Percentiles rank a stretch among this genome's conserved stretches.
These are phyloP conservation scores for Progne subis DNA, from an alignment of 2,113 vertebrate species.

Conservation along the genomic window DNA sequence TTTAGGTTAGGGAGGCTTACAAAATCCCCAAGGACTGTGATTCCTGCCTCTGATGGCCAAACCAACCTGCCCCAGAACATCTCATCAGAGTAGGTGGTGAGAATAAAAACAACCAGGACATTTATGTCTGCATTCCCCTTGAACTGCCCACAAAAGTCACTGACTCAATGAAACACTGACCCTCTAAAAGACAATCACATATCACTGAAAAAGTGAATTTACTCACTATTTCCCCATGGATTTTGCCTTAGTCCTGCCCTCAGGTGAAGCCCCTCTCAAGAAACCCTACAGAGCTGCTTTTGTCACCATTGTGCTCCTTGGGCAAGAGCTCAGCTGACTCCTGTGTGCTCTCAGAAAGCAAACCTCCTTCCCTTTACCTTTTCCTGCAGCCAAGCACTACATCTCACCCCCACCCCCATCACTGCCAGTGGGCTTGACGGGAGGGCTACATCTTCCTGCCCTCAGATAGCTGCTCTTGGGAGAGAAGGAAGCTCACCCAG, in stretches of 20 bases:
- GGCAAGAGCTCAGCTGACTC: neutral
- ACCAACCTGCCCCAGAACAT: neutral
- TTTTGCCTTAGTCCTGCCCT: neutral
- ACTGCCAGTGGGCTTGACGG: neutral
- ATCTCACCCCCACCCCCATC: neutral
- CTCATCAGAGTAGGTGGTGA: neutral
- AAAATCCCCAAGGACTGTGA: neutral
- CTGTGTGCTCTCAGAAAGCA: neutral
- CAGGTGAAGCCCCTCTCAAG: neutral
- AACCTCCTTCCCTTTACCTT: neutral
- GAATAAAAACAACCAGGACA: neutral
- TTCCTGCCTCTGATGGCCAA: neutral
- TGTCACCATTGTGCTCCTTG: fast-evolving
- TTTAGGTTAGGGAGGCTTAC: neutral
- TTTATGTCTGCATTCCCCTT: neutral
- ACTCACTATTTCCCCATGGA: neutral
- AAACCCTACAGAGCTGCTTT: neutral
- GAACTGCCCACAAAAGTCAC: neutral
- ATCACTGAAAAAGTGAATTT: neutral
- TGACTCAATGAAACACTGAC: neutral
- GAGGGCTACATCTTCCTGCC: slow-evolving; percentile 48
- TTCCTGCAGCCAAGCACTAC: neutral
- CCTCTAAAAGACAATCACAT: neutral
- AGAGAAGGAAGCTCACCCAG: slow-evolving; percentile 72
- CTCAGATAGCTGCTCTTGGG: slow-evolving; percentile 68